These are phyloP conservation scores for Ranitomeya variabilis DNA, from an alignment of 2,113 vertebrate genomes.

Conservation along the genomic window DNA sequence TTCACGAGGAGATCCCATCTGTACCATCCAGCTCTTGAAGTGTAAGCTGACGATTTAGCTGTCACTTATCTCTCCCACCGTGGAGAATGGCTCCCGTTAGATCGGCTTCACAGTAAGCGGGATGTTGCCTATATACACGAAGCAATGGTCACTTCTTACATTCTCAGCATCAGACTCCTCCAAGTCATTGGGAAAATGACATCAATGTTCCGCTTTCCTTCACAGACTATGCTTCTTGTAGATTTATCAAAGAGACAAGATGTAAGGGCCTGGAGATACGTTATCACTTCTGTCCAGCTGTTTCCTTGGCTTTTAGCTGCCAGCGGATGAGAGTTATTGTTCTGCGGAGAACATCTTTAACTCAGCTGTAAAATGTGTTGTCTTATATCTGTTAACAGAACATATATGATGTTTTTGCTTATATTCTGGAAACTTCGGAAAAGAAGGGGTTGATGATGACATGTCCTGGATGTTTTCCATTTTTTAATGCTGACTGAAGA, in stretches of 20 bases:
- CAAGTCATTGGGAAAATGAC: slow-evolving; percentile 28
- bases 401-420: neutral
- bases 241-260: slow-evolving; percentile 24
- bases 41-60: slow-evolving; percentile 27
- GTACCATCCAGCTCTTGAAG: slow-evolving; percentile 27
- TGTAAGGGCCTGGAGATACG: slow-evolving; percentile 34
- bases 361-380: slow-evolving; percentile 6
- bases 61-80: slow-evolving; percentile 42
- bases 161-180: slow-evolving; percentile 19
- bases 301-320: slow-evolving; percentile 12
- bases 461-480: neutral
- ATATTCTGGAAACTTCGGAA: neutral
- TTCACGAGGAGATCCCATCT: slow-evolving; percentile 9
- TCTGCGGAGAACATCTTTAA: slow-evolving; percentile 18
- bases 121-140: neutral
- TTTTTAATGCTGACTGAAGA: neutral
- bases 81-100: slow-evolving; percentile 16
- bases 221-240: slow-evolving; percentile 4
- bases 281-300: slow-evolving; percentile 39
- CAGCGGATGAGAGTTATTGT: slow-evolving; percentile 28
- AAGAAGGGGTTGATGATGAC: neutral
- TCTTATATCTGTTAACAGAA: neutral
- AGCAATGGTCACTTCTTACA: slow-evolving; percentile 35
- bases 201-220: slow-evolving; percentile 26
- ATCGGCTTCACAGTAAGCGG: slow-evolving; percentile 16